Base-by-base conservation (phyloP, 2,797 vertebrate species). In the Remorina albescens region DNA sequence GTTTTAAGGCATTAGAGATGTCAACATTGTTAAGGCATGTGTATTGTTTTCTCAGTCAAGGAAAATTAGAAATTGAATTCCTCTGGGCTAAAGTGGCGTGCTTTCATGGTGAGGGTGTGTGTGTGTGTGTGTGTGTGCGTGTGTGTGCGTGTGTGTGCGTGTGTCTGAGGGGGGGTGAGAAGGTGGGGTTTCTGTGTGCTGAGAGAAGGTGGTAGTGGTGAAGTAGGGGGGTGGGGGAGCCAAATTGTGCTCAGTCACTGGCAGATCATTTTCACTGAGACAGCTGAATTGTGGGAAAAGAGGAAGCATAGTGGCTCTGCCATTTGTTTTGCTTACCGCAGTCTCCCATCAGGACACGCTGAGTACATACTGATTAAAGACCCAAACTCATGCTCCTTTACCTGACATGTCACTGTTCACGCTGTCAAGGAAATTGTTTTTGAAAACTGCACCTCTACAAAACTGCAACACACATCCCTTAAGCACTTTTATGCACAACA, bases 31-130 rank as follows among this genome's bases (percentile, higher is more conserved):
- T 94, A 93, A 93, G 92, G 92, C 92, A 63, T 91, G 82, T 90
- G 90, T 93, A 94, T 92, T 94, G 93, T 95, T 94, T 94, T 89
- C 89, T 92, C 89, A 94, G 94, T 94, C 93, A 94, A 86, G 93
- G 92, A 91, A 94, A 94, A 94, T 94, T 94, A 94, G 92, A 92
- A 92, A 93, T 92, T 92, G 89, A 92, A 93, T 93, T 94, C 93
- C 91, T 94, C 82, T 87, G 88, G 89, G 91, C 71, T 86, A 80
- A 68, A 86, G 81, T 62, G 83, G 65, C 85, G 87, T 83, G 78
- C 86, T 86, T 85, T 87, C 77, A 60, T 30, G 6, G 30, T 25
- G 47, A 66, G 60, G 42, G 49, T 80, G 68, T 21, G 44, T 67
- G 9, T 78, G 74, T 36, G 77, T 32, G 75, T 6, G 61, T 23